Conservation (phyloP, 2,797 vertebrate genomes). For the Oceanodroma leucorhoa region DNA sequence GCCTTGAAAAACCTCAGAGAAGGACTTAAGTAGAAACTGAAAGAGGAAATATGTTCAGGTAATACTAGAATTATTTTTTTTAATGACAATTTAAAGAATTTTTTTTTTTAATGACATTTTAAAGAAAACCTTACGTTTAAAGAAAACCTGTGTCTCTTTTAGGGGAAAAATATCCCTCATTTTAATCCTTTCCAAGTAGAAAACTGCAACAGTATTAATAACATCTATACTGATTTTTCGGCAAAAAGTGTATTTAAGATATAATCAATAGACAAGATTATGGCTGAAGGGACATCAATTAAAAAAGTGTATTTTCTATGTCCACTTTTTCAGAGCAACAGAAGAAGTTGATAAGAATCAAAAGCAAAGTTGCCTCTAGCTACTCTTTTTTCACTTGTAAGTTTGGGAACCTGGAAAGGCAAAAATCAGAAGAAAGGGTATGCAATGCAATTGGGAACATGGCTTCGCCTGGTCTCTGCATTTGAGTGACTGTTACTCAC, state of each 20-base stretch:
- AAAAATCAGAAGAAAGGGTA: not conserved
- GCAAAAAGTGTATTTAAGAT: not conserved
- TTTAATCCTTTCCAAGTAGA: constrained; percentile 32
- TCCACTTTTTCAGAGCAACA: not conserved
- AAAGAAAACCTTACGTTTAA: not conserved
- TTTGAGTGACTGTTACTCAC: not conserved
- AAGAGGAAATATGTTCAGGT: not conserved
- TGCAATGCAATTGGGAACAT: too few species aligned
- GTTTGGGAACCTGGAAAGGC: not conserved
- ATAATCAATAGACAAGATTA: not conserved
- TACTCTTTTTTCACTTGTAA: not conserved
- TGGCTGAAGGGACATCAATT: not conserved
- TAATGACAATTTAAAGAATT: not conserved
- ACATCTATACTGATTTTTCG: not conserved
- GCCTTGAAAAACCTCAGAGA: not conserved
- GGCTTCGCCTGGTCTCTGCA: not conserved
- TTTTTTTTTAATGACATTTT: not conserved
- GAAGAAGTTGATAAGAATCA: not conserved
- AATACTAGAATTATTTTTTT: not conserved
- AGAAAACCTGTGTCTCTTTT: not conserved
- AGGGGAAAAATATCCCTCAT: not conserved
- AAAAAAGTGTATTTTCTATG: not conserved
- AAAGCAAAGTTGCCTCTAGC: not conserved
- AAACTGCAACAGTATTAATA: constrained; percentile 26
- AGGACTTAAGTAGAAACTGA: not conserved